Percentiles rank a stretch among this genome's conserved stretches.
phyloP scores from a whole-genome alignment of 2,797 vertebrate species.

The Argya squamiceps region DNA sequence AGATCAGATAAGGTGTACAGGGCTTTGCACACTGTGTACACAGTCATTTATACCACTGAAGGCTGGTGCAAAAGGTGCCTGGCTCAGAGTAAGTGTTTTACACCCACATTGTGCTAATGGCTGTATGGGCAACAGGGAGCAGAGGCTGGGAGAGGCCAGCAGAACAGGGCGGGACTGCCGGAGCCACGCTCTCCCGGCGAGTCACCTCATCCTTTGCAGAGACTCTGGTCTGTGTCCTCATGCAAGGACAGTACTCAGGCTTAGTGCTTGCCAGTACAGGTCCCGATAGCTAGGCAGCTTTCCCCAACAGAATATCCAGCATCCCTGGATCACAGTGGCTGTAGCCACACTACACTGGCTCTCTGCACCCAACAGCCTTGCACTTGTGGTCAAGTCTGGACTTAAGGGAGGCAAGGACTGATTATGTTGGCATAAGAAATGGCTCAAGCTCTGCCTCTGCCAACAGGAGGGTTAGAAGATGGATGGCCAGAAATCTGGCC shows the following conservation, averaged over 20 bases:
- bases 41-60: background rate
- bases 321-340: background rate
- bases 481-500: background rate
- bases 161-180: rapidly evolving
- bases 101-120: background rate
- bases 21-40: background rate
- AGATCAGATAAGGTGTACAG: background rate
- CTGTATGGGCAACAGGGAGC: background rate
- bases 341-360: rapidly evolving
- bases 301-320: background rate
- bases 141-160: background rate
- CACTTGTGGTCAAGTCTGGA: background rate
- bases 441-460: background rate
- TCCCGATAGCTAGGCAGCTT: rapidly evolving
- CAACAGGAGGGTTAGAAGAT: background rate
- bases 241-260: rapidly evolving
- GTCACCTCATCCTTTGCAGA: background rate
- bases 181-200: rapidly evolving
- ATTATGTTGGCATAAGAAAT: rapidly evolving
- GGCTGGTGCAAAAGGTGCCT: background rate
- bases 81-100: background rate
- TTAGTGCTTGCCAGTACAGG: rapidly evolving
- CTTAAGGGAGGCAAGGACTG: background rate
- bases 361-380: background rate
- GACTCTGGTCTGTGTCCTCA: background rate